Base-by-base conservation (phyloP, 92 coral and sea anemone species). In the Phenganax stokvisi region DNA sequence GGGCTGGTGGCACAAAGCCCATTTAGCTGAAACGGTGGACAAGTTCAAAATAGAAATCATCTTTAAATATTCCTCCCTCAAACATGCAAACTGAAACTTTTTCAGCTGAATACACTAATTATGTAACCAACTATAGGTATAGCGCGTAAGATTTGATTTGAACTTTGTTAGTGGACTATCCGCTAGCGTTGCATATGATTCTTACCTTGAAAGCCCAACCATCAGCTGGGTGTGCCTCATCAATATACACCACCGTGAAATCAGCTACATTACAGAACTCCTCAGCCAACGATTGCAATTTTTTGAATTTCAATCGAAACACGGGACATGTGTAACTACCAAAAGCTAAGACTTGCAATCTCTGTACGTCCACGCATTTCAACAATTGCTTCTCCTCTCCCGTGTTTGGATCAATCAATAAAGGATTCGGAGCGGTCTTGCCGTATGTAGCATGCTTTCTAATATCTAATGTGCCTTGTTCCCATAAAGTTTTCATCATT, bases 281-380 rank as follows among this genome's bases (percentile, higher is more conserved):
- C 11, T 74, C 80, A 9, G 85, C 92, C 25, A 96, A 79, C 58
- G 83, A 81, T 20, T 87, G 85, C 54, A 96, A 87, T 80, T 96
- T 89, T 62, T 63, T 80, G 81, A 87, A 78, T 71, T 89, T 90
- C 59, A 89, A 86, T 87, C 92, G 81, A 57, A 96, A 96, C 70
- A 93, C 96, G 11, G 99, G 99, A 80, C 99, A 96, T 30, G 97
- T 86, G 82, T 92, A 88, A 59, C 99, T 96, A 70, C 99, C 91
- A 71, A 96, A 91, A 72, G 91, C 93, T 20, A 96, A 88, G 7
- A 96, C 90, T 20, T 92, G 92, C 58, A 97, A 96, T 56, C 92
- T 93, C 73, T 83, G 79, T 10, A 88, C 91, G n/a, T 81, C 87
- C 84, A 87, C 80, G 64, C 83, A 79, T 69, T 87, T 92, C 69